Evolutionary conservation across 2,888 invertebrate genomes (phyloP).

Genomic region (Euplagia quadripunctaria): DNA sequence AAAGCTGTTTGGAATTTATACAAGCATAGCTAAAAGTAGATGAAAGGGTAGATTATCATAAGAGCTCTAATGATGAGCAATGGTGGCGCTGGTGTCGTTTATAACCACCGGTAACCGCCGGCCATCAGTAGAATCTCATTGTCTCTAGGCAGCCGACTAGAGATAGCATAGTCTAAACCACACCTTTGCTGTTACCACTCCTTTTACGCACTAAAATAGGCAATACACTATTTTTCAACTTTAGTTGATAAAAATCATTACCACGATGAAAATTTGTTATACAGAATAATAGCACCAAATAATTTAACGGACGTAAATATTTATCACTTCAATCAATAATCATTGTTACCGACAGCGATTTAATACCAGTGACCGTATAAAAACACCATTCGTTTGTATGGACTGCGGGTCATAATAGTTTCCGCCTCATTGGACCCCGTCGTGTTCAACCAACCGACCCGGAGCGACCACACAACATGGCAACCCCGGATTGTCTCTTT

Average conservation of each 20-base stretch:
- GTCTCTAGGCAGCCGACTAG: background rate
- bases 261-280: background rate
- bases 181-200: background rate
- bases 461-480: slow-evolving; percentile 28
- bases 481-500: slow-evolving; percentile 29
- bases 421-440: slow-evolving; percentile 48
- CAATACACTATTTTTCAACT: background rate
- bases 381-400: slow-evolving; percentile 48
- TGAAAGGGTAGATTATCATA: too few relatives aligned
- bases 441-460: slow-evolving; percentile 33
- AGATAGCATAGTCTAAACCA: background rate
- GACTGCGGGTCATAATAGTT: slow-evolving; percentile 50
- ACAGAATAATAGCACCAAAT: slow-evolving; percentile 6
- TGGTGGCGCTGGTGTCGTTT: background rate
- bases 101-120: background rate
- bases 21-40: too few relatives aligned
- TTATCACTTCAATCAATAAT: slow-evolving; percentile 27
- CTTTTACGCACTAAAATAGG: background rate
- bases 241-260: background rate
- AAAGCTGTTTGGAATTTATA: background rate
- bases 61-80: too few relatives aligned
- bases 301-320: slow-evolving; percentile 6
- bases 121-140: background rate
- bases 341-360: slow-evolving; percentile 19
- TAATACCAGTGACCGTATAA: slow-evolving; percentile 38